Evolutionary conservation across 2,797 vertebrate species (phyloP), one percentile per base, ranked within the genome.

Genomic region (Thunnus albacares): DNA sequence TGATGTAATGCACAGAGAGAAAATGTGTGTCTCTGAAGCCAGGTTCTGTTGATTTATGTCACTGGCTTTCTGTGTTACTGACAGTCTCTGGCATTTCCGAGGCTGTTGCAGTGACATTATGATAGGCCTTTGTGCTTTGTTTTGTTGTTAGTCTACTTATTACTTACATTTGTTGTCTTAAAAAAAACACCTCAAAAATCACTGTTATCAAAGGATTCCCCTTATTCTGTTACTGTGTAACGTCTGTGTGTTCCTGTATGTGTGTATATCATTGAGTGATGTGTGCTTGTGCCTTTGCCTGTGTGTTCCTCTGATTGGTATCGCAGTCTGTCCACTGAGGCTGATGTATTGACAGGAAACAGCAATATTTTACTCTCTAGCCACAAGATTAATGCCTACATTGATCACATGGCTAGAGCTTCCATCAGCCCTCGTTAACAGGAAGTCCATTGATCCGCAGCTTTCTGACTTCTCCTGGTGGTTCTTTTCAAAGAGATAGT

Each of bases 371-470:
- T 69, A 80, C 67, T 75, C 62, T 68, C 33, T 26, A 67, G 68
- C 77, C 1, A 3, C 35, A 22, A 66, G 75, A 85, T 87, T 68
- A 77, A 86, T 83, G 78, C 47, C 28, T 13, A 64, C 49, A 82
- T 90, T 75, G 90, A 90, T 90, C 80, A 89, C 69, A 66, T 77
- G 85, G 87, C 84, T 76, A 68, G 78, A 51, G 62, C 76, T 66
- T 85, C 72, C 77, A 75, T 91, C 84, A 83, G 64, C 51, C 62
- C 62, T 71, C 35, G 20, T 87, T 90, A 89, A 66, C 81, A 87
- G 81, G 71, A 80, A 71, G 60, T 63, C 47, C 35, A 85, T 85
- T 82, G 82, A 89, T 89, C 58, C 5, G 18, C 35, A 56, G 67
- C 60, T 70, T 66, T 71, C 61, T 78, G 75, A 78, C 60, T 72